Percentiles rank a stretch among this genome's conserved stretches.
Evolutionary conservation across 2,113 vertebrate species (phyloP).

Genomic region (Paralichthys olivaceus): DNA sequence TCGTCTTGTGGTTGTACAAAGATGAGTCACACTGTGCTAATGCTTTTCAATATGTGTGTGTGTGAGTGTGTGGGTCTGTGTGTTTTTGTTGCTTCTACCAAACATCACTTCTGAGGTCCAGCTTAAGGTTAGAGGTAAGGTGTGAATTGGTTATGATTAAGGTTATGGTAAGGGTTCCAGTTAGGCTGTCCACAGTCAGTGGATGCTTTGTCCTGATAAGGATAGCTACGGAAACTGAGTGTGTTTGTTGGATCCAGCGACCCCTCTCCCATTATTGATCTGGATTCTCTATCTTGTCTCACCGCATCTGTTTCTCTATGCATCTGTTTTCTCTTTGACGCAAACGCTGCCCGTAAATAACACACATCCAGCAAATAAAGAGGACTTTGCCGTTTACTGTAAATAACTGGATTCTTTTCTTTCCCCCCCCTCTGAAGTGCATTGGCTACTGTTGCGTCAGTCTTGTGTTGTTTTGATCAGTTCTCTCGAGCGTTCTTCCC

Average conservation of each 20-base stretch:
- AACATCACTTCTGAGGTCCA: too few species aligned
- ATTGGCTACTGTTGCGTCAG: slow-evolving; percentile 44
- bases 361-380: slow-evolving; percentile 20
- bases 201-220: background rate
- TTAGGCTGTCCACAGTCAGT: background rate
- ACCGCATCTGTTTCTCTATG: slow-evolving; percentile 26
- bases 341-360: slow-evolving; percentile 37
- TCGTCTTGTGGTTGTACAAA: background rate
- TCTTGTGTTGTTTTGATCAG: slow-evolving; percentile 59
- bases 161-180: background rate
- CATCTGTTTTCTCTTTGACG: slow-evolving; percentile 37
- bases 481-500: slow-evolving; percentile 16
- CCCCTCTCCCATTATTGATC: slow-evolving; percentile 56
- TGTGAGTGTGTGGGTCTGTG: slow-evolving; percentile 1
- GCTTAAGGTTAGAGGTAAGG: too few species aligned
- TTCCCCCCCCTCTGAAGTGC: slow-evolving; percentile 6
- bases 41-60: background rate
- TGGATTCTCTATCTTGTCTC: slow-evolving; percentile 23
- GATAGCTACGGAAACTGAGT: background rate
- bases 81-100: background rate
- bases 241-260: slow-evolving; percentile 1
- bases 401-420: slow-evolving; percentile 29
- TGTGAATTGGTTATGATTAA: too few species aligned
- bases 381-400: slow-evolving; percentile 40
- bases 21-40: background rate